These are phyloP conservation scores for Synaphobranchus kaupii DNA, from an alignment of 2,797 vertebrate species.

Conservation along the genomic window DNA sequence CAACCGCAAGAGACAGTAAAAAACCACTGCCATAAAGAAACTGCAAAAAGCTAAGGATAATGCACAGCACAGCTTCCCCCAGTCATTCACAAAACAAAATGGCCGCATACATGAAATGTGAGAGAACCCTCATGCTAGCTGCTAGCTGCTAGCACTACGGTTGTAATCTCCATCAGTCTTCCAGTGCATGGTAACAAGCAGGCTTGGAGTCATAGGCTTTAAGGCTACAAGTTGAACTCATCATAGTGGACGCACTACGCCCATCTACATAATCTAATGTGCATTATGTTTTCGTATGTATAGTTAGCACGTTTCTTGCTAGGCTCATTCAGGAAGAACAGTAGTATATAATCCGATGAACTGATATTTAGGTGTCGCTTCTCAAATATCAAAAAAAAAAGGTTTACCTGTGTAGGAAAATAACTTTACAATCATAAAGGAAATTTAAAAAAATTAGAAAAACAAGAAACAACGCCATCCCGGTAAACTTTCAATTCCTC, in stretches of 20 bases:
- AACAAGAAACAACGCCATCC: slow-evolving; percentile 34
- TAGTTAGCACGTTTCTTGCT: slow-evolving; percentile 20
- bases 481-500: slow-evolving; percentile 25
- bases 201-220: background rate
- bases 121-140: background rate
- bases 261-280: background rate
- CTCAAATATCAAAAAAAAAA: slow-evolving; percentile 25
- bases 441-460: slow-evolving; percentile 38
- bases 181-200: slow-evolving; percentile 26
- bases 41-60: background rate
- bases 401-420: slow-evolving; percentile 47
- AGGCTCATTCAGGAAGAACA: slow-evolving; percentile 47
- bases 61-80: background rate
- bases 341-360: slow-evolving; percentile 50
- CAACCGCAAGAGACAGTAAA: background rate
- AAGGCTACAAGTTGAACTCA: slow-evolving; percentile 22
- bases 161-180: background rate
- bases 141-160: background rate
- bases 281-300: background rate
- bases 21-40: background rate
- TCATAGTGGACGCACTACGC: background rate
- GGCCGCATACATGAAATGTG: background rate
- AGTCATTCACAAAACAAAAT: background rate
- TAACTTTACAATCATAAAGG: slow-evolving; percentile 67
- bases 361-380: slow-evolving; percentile 36